Evolutionary conservation across 2,113 vertebrate genomes (phyloP).

Genomic region (Phocoena sinus): DNA sequence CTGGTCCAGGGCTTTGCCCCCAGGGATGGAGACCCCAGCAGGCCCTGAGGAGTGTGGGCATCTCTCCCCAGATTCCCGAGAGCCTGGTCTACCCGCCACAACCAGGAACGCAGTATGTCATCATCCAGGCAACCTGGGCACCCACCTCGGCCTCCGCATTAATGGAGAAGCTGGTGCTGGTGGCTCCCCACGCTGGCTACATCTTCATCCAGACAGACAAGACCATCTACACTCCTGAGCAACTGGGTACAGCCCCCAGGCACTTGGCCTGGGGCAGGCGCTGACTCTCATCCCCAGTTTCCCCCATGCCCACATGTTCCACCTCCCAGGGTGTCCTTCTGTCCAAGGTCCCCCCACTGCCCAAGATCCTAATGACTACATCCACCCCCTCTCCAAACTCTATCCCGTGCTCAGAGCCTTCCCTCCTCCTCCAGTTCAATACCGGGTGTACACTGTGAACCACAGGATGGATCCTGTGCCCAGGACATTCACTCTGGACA

Average conservation of each 20-base stretch:
- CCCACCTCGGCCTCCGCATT: background rate
- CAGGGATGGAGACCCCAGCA: background rate
- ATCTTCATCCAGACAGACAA: constrained; percentile 64
- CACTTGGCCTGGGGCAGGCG: background rate
- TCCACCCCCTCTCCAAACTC: background rate
- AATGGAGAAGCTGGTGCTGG: constrained; percentile 43
- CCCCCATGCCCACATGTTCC: background rate
- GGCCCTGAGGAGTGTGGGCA: background rate
- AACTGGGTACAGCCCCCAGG: background rate
- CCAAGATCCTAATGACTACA: background rate
- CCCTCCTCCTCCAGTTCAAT: constrained; percentile 23
- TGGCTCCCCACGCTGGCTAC: constrained; percentile 49
- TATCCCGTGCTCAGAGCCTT: background rate
- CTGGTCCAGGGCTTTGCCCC: background rate
- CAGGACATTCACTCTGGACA: constrained; percentile 1
- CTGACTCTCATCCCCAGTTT: background rate
- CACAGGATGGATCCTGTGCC: background rate
- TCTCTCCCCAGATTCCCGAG: constrained; percentile 43
- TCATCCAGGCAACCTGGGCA: background rate
- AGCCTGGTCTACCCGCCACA: background rate
- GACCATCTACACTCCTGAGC: constrained; percentile 56
- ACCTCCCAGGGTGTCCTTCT: background rate
- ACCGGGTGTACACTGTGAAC: constrained; percentile 15
- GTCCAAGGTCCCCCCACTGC: background rate
- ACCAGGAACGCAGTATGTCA: constrained; percentile 14